Conservation (phyloP, 2,888 invertebrate genomes). For the Allophyes oxyacanthae region DNA sequence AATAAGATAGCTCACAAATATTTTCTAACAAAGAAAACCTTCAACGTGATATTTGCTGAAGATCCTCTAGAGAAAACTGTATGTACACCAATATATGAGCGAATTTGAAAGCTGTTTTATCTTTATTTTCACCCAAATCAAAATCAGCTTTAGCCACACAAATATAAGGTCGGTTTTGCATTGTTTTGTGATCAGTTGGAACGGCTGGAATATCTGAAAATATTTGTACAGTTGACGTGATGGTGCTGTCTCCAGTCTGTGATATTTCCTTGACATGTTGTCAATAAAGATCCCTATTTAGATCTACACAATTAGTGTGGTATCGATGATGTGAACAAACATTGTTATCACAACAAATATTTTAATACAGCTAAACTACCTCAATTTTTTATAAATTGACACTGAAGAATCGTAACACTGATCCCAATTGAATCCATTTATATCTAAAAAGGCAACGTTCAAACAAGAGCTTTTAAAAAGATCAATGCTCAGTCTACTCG, state of each 20-base stretch:
- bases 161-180: slow-evolving; percentile 32
- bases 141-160: slow-evolving; percentile 12
- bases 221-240: slow-evolving; percentile 50
- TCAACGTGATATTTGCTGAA: slow-evolving; percentile 39
- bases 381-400: no score
- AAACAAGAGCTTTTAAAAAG: slow-evolving; percentile 20
- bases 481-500: slow-evolving; percentile 32
- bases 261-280: slow-evolving; percentile 36
- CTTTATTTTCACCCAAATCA: slow-evolving; percentile 14
- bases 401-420: no score
- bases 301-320: slow-evolving; percentile 14
- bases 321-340: slow-evolving; percentile 2
- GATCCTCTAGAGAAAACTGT: slow-evolving; percentile 31
- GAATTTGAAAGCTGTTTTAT: slow-evolving; percentile 25
- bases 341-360: neutral
- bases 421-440: no score
- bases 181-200: neutral
- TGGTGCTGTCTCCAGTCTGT: slow-evolving; percentile 34
- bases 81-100: slow-evolving; percentile 21
- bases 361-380: neutral
- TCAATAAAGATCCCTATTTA: slow-evolving; percentile 25
- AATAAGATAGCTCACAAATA: slow-evolving; percentile 9
- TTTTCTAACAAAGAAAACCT: slow-evolving; percentile 22
- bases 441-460: neutral
- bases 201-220: slow-evolving; percentile 31